Percentiles rank a stretch among this genome's conserved stretches.
phyloP scores from a whole-genome alignment of 2,113 vertebrate species.

The Oxyura jamaicensis region DNA sequence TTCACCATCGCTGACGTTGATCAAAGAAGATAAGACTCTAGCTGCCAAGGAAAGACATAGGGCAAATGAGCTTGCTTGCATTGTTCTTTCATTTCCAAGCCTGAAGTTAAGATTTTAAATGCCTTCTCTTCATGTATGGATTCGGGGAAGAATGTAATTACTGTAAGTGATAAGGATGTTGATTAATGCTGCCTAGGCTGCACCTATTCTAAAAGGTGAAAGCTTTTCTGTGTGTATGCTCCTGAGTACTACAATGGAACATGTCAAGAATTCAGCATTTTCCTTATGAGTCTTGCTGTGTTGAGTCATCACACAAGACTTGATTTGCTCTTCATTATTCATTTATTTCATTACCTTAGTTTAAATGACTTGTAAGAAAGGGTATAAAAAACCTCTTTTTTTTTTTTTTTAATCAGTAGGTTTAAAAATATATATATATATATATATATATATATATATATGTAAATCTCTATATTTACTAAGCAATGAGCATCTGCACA shows the following conservation, averaged over 20 bases:
- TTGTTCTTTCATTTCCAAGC: not conserved
- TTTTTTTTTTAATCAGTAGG: conserved; percentile 14
- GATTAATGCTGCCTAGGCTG: not conserved
- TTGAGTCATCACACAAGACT: conserved; percentile 39
- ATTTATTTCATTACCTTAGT: conserved; percentile 51
- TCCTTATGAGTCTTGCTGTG: conserved; percentile 10
- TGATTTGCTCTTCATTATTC: conserved; percentile 18
- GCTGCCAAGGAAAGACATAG: not conserved
- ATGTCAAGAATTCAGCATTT: not conserved
- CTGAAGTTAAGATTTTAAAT: not conserved
- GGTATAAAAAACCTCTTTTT: not conserved
- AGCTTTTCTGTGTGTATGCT: not conserved
- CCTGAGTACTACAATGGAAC: not conserved
- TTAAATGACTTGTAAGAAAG: conserved; percentile 55
- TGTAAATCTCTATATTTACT: conserved; percentile 49
- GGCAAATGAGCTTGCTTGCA: not conserved
- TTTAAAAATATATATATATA: not conserved
- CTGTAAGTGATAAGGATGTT: not conserved
- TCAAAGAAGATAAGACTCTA: not conserved
- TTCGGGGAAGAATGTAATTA: not conserved
- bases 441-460: no score
- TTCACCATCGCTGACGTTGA: accelerated
- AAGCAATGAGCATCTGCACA: conserved; percentile 18
- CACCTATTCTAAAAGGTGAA: not conserved
- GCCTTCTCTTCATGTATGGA: not conserved